Evolutionary conservation across 2,888 invertebrate genomes (phyloP).

Genomic region (Anodontia alba): DNA sequence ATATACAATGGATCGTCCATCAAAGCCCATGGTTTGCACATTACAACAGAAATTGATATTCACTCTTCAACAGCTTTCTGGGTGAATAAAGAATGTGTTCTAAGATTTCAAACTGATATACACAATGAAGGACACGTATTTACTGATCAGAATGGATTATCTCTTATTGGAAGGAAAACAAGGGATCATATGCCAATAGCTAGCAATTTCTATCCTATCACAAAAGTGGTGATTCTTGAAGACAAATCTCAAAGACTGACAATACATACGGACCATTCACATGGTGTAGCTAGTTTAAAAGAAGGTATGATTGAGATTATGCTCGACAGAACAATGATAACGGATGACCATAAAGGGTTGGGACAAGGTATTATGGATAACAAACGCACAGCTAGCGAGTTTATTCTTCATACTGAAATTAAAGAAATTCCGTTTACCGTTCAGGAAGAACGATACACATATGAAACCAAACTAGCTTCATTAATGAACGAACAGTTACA

Average conservation of each 20-base stretch:
- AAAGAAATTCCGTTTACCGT: constrained; percentile 21
- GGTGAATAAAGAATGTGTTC: constrained; percentile 79
- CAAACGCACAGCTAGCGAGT: constrained; percentile 71
- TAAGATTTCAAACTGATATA: constrained; percentile 77
- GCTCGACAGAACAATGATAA: constrained; percentile 79
- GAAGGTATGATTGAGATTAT: constrained; percentile 81
- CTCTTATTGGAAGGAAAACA: constrained; percentile 76
- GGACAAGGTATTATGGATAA: constrained; percentile 81
- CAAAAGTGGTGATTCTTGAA: constrained; percentile 78
- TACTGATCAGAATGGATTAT: constrained; percentile 83
- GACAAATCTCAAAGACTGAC: constrained; percentile 75
- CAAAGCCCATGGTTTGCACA: constrained; percentile 70
- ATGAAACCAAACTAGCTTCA: constrained; percentile 62
- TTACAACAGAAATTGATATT: constrained; percentile 73
- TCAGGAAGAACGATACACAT: constrained; percentile 44
- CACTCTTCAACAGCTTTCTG: constrained; percentile 33
- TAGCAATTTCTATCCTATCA: constrained; percentile 83
- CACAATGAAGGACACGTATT: constrained; percentile 72
- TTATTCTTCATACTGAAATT: constrained; percentile 75
- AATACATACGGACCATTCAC: constrained; percentile 80
- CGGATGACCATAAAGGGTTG: constrained; percentile 82
- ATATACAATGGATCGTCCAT: constrained; percentile 69
- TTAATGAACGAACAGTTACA: constrained; percentile 64
- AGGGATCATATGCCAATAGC: constrained; percentile 69
- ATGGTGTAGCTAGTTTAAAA: constrained; percentile 79